These are phyloP conservation scores for Tinea trinotella DNA, from an alignment of 2,888 invertebrate genomes.

Conservation along the genomic window DNA sequence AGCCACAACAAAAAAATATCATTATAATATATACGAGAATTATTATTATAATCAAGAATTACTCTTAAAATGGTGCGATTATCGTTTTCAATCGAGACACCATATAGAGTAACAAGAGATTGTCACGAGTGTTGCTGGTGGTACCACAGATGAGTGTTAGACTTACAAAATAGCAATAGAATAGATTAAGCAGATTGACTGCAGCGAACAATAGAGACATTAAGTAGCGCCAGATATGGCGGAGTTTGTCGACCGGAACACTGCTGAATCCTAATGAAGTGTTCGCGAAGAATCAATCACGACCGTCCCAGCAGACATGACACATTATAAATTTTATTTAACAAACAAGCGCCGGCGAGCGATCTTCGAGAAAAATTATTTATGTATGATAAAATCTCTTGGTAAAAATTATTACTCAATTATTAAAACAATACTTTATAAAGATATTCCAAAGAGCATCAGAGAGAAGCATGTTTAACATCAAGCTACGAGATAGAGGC, in stretches of 20 bases:
- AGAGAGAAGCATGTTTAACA: too few species aligned
- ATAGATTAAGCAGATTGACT: constrained; percentile 39
- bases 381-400: too few species aligned
- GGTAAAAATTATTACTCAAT: too few species aligned
- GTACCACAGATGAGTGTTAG: constrained; percentile 15
- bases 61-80: constrained; percentile 32
- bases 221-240: constrained; percentile 58
- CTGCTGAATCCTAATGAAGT: constrained; percentile 55
- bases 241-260: constrained; percentile 48
- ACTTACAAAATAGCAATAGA: constrained; percentile 32
- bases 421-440: too few species aligned
- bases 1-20: too few species aligned
- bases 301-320: constrained; percentile 2
- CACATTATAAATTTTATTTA: constrained; percentile 3
- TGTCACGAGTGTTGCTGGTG: not conserved
- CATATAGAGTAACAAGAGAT: constrained; percentile 16
- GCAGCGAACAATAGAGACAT: constrained; percentile 63
- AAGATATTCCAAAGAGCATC: too few species aligned
- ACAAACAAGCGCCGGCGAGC: not conserved
- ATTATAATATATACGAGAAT: too few species aligned
- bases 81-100: constrained; percentile 35
- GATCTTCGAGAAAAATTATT: too few species aligned
- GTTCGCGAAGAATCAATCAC: constrained; percentile 23
- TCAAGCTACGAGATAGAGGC: too few species aligned
- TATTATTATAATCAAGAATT: not conserved